Base-by-base conservation (phyloP, 2,797 vertebrate genomes). In the Xiphophorus birchmanni region DNA sequence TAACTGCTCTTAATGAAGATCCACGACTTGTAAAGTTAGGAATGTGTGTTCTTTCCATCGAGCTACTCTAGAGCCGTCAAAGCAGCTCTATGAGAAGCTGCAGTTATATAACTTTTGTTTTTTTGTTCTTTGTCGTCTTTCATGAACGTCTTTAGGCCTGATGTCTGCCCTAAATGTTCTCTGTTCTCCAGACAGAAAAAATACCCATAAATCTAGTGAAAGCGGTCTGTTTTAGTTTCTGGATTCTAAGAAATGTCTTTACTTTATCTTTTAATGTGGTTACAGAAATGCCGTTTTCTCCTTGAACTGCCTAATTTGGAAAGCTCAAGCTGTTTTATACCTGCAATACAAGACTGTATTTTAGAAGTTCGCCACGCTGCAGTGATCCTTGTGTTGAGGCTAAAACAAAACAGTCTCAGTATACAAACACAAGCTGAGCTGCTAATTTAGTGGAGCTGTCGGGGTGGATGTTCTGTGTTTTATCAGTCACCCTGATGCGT, bases 401-500 rank as follows among this genome's bases (percentile, higher is more conserved):
- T 84, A 79, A 76, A 78, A 76, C 75, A 76, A 82, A 87, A 80
- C 83, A 69, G 78, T 76, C 73, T 32, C 77, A 67, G 79, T 74
- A 54, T 71, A 80, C 75, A 47, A 85, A 83, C 82, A 77, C 81
- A 87, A 50, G 67, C 78, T 45, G 56, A 48, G 67, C 54, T 80
- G 82, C 79, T 92, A 92, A 93, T 93, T 93, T 89, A 91, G 88
- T 65, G 77, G 80, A 76, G 87, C 91, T 91, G 91, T 91, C 89
- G 89, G 80, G 79, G 82, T 75, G 81, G 44, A 8, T 76, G 90
- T 82, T 94, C 93, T 95, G 94, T 84, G 93, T 93, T 93, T 85
- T 93, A 91, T 95, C 94, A 95, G 91, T 80, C 87, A 86, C 58
- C 0, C 86, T 86, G 80, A 85, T 87, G 92, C 74, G 91, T 91